Conservation (phyloP, 1,140 invertebrate genomes). For the Popillia japonica region DNA sequence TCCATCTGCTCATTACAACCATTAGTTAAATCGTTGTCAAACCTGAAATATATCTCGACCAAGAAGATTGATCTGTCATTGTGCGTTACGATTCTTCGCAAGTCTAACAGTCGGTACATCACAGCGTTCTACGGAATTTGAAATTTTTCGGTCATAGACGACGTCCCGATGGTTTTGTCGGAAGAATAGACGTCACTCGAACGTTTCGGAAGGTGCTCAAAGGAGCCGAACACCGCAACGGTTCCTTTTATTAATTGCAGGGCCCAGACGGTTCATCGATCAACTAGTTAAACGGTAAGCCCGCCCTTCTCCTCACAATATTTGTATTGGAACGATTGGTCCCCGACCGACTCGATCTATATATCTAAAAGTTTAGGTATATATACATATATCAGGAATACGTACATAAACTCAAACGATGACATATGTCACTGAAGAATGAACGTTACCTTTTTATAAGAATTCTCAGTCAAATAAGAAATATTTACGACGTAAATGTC, state of each 20-base stretch:
- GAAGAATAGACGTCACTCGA: too few species aligned
- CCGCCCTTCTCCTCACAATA: slow-evolving; percentile 20
- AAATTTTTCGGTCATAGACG: background rate
- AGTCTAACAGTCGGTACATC: background rate
- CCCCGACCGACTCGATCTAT: background rate
- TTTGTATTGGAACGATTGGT: slow-evolving; percentile 22
- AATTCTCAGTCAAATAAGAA: background rate
- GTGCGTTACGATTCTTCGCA: background rate
- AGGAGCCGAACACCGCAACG: background rate
- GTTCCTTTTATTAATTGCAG: slow-evolving; percentile 27
- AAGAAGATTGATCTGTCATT: background rate
- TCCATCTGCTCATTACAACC: background rate
- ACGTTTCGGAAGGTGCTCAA: background rate
- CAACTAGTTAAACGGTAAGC: slow-evolving; percentile 15
- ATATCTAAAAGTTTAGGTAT: background rate
- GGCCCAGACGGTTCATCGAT: slow-evolving; percentile 23
- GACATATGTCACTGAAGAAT: slow-evolving; percentile 15
- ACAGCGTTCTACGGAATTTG: background rate
- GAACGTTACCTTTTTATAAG: background rate
- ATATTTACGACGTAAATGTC: too few species aligned
- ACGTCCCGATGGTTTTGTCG: too few species aligned
- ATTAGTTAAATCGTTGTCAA: background rate
- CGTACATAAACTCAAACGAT: slow-evolving; percentile 7
- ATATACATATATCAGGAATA: slow-evolving; percentile 20
- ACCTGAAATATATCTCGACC: background rate